A percentile compares a stretch with the other conserved stretches of the same genome.
phyloP scores from a whole-genome alignment of 1,140 invertebrate genomes.

The Yoshiicerus persimilis region DNA sequence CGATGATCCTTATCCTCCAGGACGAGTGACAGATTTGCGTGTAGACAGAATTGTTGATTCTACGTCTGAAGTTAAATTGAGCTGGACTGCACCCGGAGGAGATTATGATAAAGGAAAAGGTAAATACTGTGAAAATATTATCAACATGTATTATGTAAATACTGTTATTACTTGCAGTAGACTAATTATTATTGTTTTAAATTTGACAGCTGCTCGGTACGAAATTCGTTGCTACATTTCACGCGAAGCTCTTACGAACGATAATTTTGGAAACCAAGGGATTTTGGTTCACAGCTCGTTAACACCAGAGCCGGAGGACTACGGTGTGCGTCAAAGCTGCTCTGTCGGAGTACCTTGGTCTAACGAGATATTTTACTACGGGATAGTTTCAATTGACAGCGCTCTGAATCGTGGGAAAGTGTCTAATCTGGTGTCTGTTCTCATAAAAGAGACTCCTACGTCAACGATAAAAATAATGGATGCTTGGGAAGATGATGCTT shows the following conservation, averaged over 20 bases:
- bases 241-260: conserved; percentile 49
- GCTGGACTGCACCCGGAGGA: conserved; percentile 53
- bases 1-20: conserved; percentile 51
- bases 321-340: conserved; percentile 50
- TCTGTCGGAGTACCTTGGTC: conserved; percentile 52
- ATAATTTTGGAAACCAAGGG: conserved; percentile 50
- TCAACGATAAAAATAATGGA: conserved; percentile 46
- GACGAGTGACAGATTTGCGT: conserved; percentile 49
- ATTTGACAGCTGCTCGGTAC: conserved; percentile 47
- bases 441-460: conserved; percentile 51
- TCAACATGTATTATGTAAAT: background rate
- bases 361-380: conserved; percentile 53
- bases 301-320: conserved; percentile 50
- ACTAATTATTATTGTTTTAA: background rate
- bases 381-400: conserved; percentile 51
- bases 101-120: conserved; percentile 53
- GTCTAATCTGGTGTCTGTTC: conserved; percentile 51
- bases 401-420: conserved; percentile 50
- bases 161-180: background rate
- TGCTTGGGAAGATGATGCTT: conserved; percentile 44
- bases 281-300: conserved; percentile 51
- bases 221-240: conserved; percentile 52
- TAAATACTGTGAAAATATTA: conserved; percentile 24
- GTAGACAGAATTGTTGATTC: conserved; percentile 49
- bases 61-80: conserved; percentile 50